Base-by-base conservation (phyloP, 2,888 invertebrate genomes). In the Lutraria lutraria region DNA sequence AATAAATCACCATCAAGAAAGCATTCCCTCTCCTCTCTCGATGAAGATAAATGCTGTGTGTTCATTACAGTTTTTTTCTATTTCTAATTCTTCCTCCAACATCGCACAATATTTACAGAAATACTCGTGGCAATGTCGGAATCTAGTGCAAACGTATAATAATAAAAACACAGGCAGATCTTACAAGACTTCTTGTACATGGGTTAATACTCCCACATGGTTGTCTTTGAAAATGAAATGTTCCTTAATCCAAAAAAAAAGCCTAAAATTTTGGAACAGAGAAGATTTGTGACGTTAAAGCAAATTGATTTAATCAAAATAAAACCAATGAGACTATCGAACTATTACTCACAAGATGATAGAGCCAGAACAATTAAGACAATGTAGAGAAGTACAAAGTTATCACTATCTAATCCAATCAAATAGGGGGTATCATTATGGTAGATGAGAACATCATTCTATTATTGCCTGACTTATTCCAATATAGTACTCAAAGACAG, bases 1-100 rank as follows among this genome's bases (percentile, higher is more conserved):
- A 34, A 76, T 76, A 76, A 34, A 76, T 76, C 25, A 31, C 34
- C 76, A 76, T 76, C 76, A 34, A 76, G 76, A 76, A 76, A 76
- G 31, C 34, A 76, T 76, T 76, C 25, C 31, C 34, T 8, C 43
- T 43, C 43, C 43, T 43, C 76, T 76, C 34, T 76, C 34, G 31
- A 19, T 31, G 16, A 31, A 76, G 34, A 76, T 21, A 10, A 34
- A 31, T 34, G 34, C 31, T 76, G 29, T 56, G 56, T 34, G 34
- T 31, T 34, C 76, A 34, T 34, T 34, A 31, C 10, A n/a, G n/a
- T 34, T 76, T 76, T 76, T 76, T 76, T 76, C 19, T 15, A 16
- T 76, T 76, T 76, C 34, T 34, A 34, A 76, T 34, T 76, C 16
- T 13, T 25, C 19, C 34, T 16, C 34, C 15, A 19, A 15, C 34